phyloP scores from a whole-genome alignment of 2,888 invertebrate species.

The Nezara viridula region DNA sequence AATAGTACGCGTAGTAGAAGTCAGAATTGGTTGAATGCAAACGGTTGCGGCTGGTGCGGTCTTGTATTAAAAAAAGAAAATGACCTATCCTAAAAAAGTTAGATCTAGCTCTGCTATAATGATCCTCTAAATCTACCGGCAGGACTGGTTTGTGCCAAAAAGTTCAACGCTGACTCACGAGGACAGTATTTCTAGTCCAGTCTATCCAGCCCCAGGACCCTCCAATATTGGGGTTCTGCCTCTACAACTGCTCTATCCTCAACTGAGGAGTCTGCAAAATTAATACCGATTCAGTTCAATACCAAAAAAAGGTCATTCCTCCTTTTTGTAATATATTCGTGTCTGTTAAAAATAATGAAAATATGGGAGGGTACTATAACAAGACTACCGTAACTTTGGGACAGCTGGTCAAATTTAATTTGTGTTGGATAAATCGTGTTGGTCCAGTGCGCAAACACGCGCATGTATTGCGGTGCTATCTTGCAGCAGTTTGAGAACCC shows the following conservation, averaged over 20 bases:
- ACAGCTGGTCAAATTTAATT: no score
- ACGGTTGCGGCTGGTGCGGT: not conserved
- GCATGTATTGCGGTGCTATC: no score
- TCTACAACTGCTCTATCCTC: not conserved
- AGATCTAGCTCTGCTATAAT: not conserved
- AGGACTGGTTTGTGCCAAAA: slow-evolving; percentile 41
- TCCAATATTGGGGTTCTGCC: not conserved
- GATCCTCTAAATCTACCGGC: not conserved
- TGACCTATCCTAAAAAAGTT: not conserved
- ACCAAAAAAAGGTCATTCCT: no score
- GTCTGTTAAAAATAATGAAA: no score
- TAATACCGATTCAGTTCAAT: no score
- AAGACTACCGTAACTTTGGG: no score
- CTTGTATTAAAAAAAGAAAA: not conserved
- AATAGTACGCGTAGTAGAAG: no score
- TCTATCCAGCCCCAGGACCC: not conserved
- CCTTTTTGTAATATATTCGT: no score
- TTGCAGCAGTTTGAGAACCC: no score
- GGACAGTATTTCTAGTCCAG: slow-evolving; percentile 33
- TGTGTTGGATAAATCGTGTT: no score
- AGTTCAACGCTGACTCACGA: slow-evolving; percentile 24
- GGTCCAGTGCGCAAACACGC: no score
- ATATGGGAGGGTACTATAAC: no score
- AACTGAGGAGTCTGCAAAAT: not conserved
- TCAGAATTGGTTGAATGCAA: not conserved